Evolutionary conservation across 2,888 invertebrate genomes (phyloP), one percentile per base, ranked within the genome.

Genomic region (Steromphala cineraria): DNA sequence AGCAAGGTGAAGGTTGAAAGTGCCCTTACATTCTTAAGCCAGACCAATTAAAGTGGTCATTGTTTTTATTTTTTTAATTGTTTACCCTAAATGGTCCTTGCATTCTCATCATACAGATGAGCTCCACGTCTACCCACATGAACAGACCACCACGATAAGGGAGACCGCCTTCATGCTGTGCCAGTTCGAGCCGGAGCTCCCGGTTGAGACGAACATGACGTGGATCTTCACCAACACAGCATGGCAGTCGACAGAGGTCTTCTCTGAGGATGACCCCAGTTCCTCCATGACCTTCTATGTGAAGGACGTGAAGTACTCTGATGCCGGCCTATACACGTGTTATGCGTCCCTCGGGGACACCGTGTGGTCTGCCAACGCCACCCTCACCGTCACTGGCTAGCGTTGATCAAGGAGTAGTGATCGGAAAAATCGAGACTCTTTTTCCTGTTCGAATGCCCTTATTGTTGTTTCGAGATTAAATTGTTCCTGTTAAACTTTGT

Each of bases 261-360:
- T 31, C 67, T 67, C 67, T 5, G 67, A 67, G 31, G 36, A 2
- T 28, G 67, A 67, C 13, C 67, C 31, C 36, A 36, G 67, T 31
- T 36, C 67, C 5, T 67, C 67, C 36, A 67, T 67, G 67, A 67
- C 67, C 31, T 67, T 67, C 67, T 67, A 67, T n/a, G 67, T 67
- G 36, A 67, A 67, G 67, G 31, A 67, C n/a, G 3, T 36, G 36
- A n/a, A 31, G 36, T n/a, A n/a, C 17, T 15, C 17, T 0, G 67
- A 67, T 36, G 67, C 67, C 8, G 67, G 67, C n/a, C 31, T 67
- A 15, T 67, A 67, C n/a, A 67, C 67, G 15, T 67, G 67, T 67
- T 36, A 67, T n/a, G 13, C 67, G 2, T 36, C 31, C 8, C 17
- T 31, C 5, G 67, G 67, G 36, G 15, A 31, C 36, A 21, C 21